A percentile compares a stretch with the other conserved stretches of the same genome.
These are phyloP conservation scores for Podilymbus podiceps DNA, from an alignment of 2,113 vertebrate species.

Conservation along the genomic window DNA sequence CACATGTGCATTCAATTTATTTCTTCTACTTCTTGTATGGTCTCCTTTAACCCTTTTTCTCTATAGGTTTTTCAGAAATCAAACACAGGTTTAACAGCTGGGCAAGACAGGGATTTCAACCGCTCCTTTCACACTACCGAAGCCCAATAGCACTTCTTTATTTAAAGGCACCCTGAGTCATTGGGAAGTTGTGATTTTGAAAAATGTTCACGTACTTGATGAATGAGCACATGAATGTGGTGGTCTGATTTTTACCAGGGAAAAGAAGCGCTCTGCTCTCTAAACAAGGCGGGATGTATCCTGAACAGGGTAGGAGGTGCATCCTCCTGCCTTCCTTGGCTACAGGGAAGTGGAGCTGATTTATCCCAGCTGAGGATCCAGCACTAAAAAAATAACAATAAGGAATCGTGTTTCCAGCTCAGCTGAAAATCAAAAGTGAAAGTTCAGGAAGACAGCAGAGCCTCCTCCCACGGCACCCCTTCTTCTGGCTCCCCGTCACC, in stretches of 20 bases:
- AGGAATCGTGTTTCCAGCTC: neutral
- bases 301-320: neutral
- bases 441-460: neutral
- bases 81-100: slow-evolving; percentile 63
- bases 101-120: slow-evolving; percentile 40
- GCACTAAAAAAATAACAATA: neutral
- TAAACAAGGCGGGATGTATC: neutral
- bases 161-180: slow-evolving; percentile 40
- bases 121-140: neutral
- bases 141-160: slow-evolving; percentile 21
- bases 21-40: slow-evolving; percentile 67
- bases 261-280: neutral
- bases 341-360: neutral
- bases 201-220: slow-evolving; percentile 51
- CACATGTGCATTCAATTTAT: slow-evolving; percentile 75
- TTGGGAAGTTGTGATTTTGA: slow-evolving; percentile 42
- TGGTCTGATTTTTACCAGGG: neutral
- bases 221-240: neutral
- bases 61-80: slow-evolving; percentile 69
- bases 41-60: slow-evolving; percentile 61
- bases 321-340: neutral
- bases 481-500: neutral
- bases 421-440: slow-evolving; percentile 59
- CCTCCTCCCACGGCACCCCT: neutral
- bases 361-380: slow-evolving; percentile 31